phyloP scores from a whole-genome alignment of 1,140 invertebrate species.

The Venturia canescens region DNA sequence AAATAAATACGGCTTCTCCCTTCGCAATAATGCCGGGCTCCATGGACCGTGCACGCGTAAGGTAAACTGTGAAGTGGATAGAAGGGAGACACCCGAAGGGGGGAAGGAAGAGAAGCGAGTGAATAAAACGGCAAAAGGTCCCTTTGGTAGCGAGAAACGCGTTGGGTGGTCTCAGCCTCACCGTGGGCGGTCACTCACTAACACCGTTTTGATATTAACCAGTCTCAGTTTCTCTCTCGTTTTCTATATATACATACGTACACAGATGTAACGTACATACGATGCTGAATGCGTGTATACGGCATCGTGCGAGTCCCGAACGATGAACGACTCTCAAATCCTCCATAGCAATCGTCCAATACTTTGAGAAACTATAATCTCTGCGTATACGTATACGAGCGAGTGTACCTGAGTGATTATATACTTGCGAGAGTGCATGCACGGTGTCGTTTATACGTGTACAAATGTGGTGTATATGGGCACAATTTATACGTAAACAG shows the following conservation, averaged over 20 bases:
- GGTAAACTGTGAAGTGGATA: constrained; percentile 44
- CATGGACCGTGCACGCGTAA: constrained; percentile 41
- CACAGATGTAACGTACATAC: neutral
- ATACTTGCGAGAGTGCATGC: too few relatives aligned
- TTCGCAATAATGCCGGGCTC: constrained; percentile 24
- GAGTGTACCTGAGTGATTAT: too few relatives aligned
- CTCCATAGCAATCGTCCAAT: neutral
- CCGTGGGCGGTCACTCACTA: constrained; percentile 69
- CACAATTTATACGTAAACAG: constrained; percentile 3
- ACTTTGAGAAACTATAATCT: neutral
- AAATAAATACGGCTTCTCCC: constrained; percentile 19
- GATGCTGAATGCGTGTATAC: neutral
- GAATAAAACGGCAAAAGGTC: constrained; percentile 34
- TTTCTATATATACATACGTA: constrained; percentile 15
- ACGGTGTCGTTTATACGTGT: neutral
- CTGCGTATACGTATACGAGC: too few relatives aligned
- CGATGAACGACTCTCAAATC: constrained; percentile 7
- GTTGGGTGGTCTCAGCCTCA: constrained; percentile 58
- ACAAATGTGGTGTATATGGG: neutral
- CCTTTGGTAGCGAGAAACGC: constrained; percentile 49
- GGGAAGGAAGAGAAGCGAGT: constrained; percentile 1
- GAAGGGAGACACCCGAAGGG: neutral
- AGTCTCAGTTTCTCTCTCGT: constrained; percentile 47
- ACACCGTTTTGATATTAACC: constrained; percentile 73
- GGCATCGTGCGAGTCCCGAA: neutral